Evolutionary conservation across 2,888 invertebrate species (phyloP).

Genomic region (Unio pictorum): DNA sequence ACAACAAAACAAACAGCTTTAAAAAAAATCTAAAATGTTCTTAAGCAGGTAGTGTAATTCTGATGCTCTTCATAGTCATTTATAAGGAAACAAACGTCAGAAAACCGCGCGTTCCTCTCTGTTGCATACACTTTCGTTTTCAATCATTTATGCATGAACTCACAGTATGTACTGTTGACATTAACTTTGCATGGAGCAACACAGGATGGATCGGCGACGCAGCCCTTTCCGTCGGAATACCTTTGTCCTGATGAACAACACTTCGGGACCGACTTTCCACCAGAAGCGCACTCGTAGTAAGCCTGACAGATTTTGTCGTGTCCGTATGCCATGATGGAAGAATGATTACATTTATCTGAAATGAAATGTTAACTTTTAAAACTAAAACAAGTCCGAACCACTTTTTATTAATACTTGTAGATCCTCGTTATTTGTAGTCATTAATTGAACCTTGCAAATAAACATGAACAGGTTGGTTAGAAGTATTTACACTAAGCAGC

Average conservation of each 20-base stretch:
- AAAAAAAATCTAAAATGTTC: too few relatives aligned
- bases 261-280: slow-evolving; percentile 32
- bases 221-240: slow-evolving; percentile 30
- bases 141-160: slow-evolving; percentile 7
- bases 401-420: too few relatives aligned
- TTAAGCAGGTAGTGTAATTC: too few relatives aligned
- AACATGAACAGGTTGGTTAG: too few relatives aligned
- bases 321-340: slow-evolving; percentile 10
- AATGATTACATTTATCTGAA: slow-evolving; percentile 30
- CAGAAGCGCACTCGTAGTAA: slow-evolving; percentile 46
- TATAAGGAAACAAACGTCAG: not conserved
- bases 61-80: not conserved
- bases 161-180: slow-evolving; percentile 17
- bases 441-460: too few relatives aligned
- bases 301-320: slow-evolving; percentile 42
- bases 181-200: slow-evolving; percentile 4
- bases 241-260: slow-evolving; percentile 47
- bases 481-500: too few relatives aligned
- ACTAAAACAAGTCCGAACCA: too few relatives aligned
- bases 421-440: too few relatives aligned
- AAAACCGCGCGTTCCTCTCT: not conserved
- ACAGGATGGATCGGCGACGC: slow-evolving; percentile 29
- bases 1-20: too few relatives aligned
- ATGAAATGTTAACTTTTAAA: not conserved
- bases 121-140: slow-evolving; percentile 16